Conservation (phyloP, 1,140 invertebrate genomes). For the Elysia chlorotica region DNA sequence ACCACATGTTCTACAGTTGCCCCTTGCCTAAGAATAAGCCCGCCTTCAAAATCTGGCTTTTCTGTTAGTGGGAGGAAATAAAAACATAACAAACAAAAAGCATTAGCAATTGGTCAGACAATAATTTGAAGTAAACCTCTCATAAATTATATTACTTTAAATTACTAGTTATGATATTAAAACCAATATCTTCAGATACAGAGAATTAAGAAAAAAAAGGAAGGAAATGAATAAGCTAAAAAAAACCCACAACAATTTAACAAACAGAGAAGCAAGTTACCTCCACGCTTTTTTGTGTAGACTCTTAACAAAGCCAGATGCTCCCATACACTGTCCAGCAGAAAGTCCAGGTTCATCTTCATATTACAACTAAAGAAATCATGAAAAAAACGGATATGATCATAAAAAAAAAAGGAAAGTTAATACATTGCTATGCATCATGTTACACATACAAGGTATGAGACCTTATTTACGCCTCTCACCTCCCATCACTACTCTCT, state of each 20-base stretch:
- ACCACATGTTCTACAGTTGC: conserved; percentile 91
- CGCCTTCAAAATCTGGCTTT: conserved; percentile 93
- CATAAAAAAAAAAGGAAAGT: neutral
- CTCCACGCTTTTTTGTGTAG: conserved; percentile 97
- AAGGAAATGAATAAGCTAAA: neutral
- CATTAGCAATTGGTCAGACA: too few species aligned
- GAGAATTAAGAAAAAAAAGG: neutral
- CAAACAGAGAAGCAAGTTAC: conserved; percentile 27
- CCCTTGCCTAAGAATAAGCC: conserved; percentile 90
- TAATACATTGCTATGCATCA: neutral
- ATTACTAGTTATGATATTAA: too few species aligned
- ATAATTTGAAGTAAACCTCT: too few species aligned
- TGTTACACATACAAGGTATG: neutral
- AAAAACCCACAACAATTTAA: neutral
- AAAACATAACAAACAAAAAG: too few species aligned
- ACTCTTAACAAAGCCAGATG: conserved; percentile 91
- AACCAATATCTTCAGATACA: too few species aligned
- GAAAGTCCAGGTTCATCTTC: conserved; percentile 96
- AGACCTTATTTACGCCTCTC: too few species aligned
- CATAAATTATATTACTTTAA: too few species aligned
- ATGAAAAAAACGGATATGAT: neutral
- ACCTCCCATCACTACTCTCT: too few species aligned
- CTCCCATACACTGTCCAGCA: conserved; percentile 93
- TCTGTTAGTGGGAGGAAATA: too few species aligned
- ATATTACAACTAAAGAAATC: conserved; percentile 87